Conservation (phyloP, 92 coral and sea anemone species). For the Isaurus tuberculatus region DNA sequence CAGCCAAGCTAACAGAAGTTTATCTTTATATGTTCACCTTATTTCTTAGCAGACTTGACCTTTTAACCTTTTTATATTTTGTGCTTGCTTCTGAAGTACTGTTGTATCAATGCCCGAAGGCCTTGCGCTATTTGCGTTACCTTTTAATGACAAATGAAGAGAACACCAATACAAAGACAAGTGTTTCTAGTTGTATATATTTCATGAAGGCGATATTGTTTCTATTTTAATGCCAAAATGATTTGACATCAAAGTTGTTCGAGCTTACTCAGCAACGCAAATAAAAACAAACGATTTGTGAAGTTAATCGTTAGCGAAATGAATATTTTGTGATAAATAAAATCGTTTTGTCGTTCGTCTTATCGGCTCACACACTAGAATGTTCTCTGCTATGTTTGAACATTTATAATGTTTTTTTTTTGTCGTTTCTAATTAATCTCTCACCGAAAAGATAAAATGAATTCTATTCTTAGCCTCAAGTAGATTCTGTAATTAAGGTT, state of each 20-base stretch:
- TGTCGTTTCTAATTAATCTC: not conserved
- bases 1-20: slow-evolving; percentile 41
- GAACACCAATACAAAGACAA: not conserved
- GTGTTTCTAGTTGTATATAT: not conserved
- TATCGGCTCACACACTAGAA: no score
- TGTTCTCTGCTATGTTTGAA: slow-evolving; percentile 11
- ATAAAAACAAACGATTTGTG: not conserved
- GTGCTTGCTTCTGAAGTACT: slow-evolving; percentile 18
- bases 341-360: no score
- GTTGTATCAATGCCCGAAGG: slow-evolving; percentile 2
- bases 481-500: not conserved
- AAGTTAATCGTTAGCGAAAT: not conserved
- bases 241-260: slow-evolving; percentile 4
- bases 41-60: slow-evolving; percentile 34
- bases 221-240: not conserved
- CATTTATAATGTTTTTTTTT: not conserved
- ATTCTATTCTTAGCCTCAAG: not conserved
- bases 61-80: slow-evolving; percentile 36
- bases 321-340: no score
- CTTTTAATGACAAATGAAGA: not conserved
- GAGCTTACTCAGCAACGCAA: not conserved
- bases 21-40: slow-evolving; percentile 32
- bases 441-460: not conserved
- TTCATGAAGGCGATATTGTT: slow-evolving; percentile 30
- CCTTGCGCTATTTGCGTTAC: slow-evolving; percentile 39